Base-by-base conservation (phyloP, 2,797 vertebrate species). In the Artibeus lituratus region DNA sequence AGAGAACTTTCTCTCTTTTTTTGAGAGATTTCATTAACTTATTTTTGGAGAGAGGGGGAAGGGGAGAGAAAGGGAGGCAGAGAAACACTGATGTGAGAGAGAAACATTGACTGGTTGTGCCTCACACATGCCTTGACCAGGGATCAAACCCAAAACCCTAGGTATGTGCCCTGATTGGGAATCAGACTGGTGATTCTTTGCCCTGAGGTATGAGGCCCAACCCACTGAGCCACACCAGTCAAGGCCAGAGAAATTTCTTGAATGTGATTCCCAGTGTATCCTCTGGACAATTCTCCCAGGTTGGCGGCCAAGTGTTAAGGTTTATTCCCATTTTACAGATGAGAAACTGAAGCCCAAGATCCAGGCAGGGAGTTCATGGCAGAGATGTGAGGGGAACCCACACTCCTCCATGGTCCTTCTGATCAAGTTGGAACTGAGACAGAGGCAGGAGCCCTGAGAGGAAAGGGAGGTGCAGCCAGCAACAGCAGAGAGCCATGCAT, bases 401-500 rank as follows among this genome's bases (percentile, higher is more conserved):
- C 6, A 4, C 21, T 16, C 7, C 24, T 8, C 37, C 29, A 19
- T 0, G 1, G 29, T 57, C 73, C 26, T 39, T 21, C 19, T 10
- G 24, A 59, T 35, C 47, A 24, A 87, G n/a, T 51, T 44, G 32
- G 53, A 37, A 15, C 72, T 53, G 39, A 55, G 67, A 53, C 10
- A 19, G 69, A 32, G 22, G 44, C 72, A 55, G 53, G 62, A 35
- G 76, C 44, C 81, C 21, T 22, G 12, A 29, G 47, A 51, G 49
- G 44, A 67, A 51, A 8, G 51, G 29, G 22, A 44, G 47, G 12
- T 0, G 1, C 3, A 12, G 72, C 47, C 35, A 15, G 22, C 42
- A n/a, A 2, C 0, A 0, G 53, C 0, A 8, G 51, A 6, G 16
- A 32, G 70, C 32, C 42, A 2, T 22, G 11, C 26, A 35, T 14